Evolutionary conservation across 1,140 invertebrate species (phyloP), one percentile per base, ranked within the genome.

Genomic region (Habropoda laboriosa): DNA sequence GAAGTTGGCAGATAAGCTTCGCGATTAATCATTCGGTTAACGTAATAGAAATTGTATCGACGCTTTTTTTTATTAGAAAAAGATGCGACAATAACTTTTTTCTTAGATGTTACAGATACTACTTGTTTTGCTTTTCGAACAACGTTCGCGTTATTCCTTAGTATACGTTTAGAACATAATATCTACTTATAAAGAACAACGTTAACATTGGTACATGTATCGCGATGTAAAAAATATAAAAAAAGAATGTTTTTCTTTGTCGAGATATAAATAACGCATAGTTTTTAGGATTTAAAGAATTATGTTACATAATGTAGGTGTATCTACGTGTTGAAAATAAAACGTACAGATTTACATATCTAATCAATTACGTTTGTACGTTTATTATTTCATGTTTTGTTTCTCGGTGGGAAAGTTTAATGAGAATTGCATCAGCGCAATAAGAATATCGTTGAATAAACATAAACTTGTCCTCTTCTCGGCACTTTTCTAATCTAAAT

Each of bases 141-240:
- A 53, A 27, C n/a, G 16, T 68, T 53, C n/a, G n/a, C 32, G 16
- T 68, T n/a, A 21, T 27, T 27, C n/a, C n/a, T n/a, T n/a, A n/a
- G 18, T 68, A 13, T 18, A 38, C 10, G n/a, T 40, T 18, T 27
- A 3, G 2, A 30, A 24, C 21, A 32, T 45, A 10, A 12, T 49
- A 24, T 10, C 18, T 24, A 55, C 4, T 21, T 12, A 35, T 12
- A 8, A 3, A 30, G 18, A 27, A 3, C 2, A 51, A 24, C 5
- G 13, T 74, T 32, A 74, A 74, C 35, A 66, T 75, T 45, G 38
- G 55, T 38, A 18, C 47, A 35, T 16, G 8, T 3, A 18, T n/a
- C 12, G 27, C 53, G 1, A 47, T n/a, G n/a, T n/a, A n/a, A n/a
- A n/a, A n/a, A n/a, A n/a, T n/a, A n/a, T 58, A 67, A 35, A 57